Percentiles rank a stretch among this genome's conserved stretches.
phyloP scores from a whole-genome alignment of 2,113 vertebrate species.

The Pachycephala philippinensis region DNA sequence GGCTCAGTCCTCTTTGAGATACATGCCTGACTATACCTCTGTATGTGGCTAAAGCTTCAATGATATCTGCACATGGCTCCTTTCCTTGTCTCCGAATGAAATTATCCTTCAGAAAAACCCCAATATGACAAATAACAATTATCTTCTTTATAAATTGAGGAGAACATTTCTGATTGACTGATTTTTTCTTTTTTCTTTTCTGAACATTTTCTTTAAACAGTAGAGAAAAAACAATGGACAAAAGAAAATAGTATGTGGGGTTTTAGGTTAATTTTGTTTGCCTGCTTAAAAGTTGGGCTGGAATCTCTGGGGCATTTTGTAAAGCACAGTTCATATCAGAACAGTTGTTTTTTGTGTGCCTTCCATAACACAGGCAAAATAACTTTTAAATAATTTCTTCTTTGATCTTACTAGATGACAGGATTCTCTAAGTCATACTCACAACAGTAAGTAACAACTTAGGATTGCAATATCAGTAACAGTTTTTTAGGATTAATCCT shows the following conservation, averaged over 20 bases:
- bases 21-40: not conserved
- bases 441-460: not conserved
- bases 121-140: not conserved
- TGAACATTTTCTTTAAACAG: not conserved
- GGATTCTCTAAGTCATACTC: not conserved
- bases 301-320: not conserved
- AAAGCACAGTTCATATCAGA: not conserved
- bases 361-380: not conserved
- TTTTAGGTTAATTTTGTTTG: not conserved
- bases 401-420: not conserved
- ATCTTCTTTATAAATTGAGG: not conserved
- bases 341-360: not conserved
- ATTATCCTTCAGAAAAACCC: not conserved
- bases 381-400: not conserved
- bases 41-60: not conserved
- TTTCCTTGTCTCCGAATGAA: not conserved
- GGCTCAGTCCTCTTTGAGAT: not conserved
- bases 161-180: not conserved
- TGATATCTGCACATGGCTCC: fast-evolving
- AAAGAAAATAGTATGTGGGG: fast-evolving
- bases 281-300: not conserved
- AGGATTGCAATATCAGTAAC: not conserved
- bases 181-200: not conserved
- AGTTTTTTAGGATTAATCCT: not conserved
- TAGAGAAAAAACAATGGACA: not conserved